Percentiles rank a stretch among this genome's conserved stretches.
phyloP scores from a whole-genome alignment of 2,888 invertebrate species.

The Nomada flava region DNA sequence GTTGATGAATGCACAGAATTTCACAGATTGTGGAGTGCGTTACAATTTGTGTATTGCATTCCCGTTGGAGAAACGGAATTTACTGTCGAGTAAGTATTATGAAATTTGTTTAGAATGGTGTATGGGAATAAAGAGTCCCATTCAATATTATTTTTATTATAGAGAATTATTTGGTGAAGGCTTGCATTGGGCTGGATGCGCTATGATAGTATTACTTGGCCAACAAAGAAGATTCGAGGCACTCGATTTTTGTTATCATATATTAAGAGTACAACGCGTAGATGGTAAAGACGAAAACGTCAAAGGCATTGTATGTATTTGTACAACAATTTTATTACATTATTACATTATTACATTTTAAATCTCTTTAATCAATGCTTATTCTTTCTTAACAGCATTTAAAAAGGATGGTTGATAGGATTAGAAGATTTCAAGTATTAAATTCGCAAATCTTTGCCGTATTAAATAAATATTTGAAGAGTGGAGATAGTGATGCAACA shows the following conservation, averaged over 20 bases:
- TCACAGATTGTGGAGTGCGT: constrained; percentile 98
- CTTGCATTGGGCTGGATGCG: constrained; percentile 99
- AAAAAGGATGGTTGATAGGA: constrained; percentile 98
- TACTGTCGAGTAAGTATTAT: constrained; percentile 94
- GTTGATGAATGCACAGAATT: constrained; percentile 99
- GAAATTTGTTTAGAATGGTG: neutral
- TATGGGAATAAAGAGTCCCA: neutral
- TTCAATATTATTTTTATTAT: constrained; percentile 58
- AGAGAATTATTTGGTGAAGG: constrained; percentile 99
- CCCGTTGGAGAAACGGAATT: constrained; percentile 98
- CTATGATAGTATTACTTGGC: constrained; percentile 96
- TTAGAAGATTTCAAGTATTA: constrained; percentile 98
- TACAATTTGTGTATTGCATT: constrained; percentile 99
- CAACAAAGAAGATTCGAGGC: constrained; percentile 98
- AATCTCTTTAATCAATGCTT: constrained; percentile 17
- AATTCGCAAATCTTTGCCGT: constrained; percentile 99
- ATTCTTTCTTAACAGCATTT: constrained; percentile 88
- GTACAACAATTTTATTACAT: constrained; percentile 36
- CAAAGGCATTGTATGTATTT: constrained; percentile 94
- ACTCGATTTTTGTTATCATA: constrained; percentile 99
- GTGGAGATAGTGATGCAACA: constrained; percentile 91
- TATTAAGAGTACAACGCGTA: constrained; percentile 96
- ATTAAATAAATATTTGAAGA: constrained; percentile 96
- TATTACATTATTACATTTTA: constrained; percentile 29
- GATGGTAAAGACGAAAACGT: constrained; percentile 98